Percentiles rank a stretch among this genome's conserved stretches.
Evolutionary conservation across 2,797 vertebrate species (phyloP).

Genomic region (Gallinago stenura): DNA sequence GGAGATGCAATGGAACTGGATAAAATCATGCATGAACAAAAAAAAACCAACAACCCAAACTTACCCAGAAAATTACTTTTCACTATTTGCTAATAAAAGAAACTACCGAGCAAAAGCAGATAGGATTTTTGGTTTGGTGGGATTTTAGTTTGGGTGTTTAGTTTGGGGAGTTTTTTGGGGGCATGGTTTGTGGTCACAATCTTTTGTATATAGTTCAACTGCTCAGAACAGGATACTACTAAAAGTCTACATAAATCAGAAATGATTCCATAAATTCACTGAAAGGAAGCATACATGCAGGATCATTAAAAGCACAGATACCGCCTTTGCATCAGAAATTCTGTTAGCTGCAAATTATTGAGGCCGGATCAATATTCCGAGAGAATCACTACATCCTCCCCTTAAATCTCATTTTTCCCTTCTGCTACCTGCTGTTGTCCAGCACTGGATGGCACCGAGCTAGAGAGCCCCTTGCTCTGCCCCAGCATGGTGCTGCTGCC

Average conservation of each 20-base stretch:
- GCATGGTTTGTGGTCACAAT: not conserved
- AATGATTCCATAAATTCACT: not conserved
- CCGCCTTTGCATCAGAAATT: not conserved
- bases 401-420: not conserved
- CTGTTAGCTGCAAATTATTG: not conserved
- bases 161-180: fast-evolving
- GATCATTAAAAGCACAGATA: not conserved
- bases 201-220: not conserved
- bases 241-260: not conserved
- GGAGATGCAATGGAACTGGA: not conserved
- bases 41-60: not conserved
- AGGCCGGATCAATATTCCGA: not conserved
- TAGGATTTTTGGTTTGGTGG: not conserved
- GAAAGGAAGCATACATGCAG: not conserved
- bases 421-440: not conserved
- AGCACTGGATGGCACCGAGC: not conserved
- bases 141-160: not conserved
- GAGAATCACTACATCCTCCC: not conserved
- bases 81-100: not conserved
- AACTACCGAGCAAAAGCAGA: not conserved
- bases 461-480: not conserved
- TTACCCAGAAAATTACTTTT: not conserved
- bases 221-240: not conserved
- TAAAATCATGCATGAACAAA: not conserved
- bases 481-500: not conserved